Evolutionary conservation across 2,113 vertebrate genomes (phyloP).

Genomic region (Onychostoma macrolepis): DNA sequence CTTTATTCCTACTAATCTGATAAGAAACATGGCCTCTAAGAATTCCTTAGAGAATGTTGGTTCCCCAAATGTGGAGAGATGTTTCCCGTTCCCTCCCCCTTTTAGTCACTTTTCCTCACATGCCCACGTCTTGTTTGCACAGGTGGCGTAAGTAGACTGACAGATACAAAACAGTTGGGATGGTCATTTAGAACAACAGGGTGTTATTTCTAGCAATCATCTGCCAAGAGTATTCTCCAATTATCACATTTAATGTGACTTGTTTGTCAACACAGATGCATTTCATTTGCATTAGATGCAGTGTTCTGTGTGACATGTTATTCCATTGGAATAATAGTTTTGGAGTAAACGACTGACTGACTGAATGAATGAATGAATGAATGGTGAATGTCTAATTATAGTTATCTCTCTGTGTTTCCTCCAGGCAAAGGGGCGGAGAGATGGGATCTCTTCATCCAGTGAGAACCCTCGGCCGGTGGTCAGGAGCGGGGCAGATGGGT

Average conservation of each 20-base stretch:
- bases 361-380: not conserved
- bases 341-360: not conserved
- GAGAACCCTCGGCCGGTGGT: slow-evolving; percentile 80
- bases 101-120: not conserved
- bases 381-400: not conserved
- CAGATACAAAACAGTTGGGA: slow-evolving; percentile 63
- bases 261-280: not conserved
- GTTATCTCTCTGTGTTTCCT: slow-evolving; percentile 38
- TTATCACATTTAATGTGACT: not conserved
- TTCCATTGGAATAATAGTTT: not conserved
- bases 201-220: slow-evolving; percentile 70
- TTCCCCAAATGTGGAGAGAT: slow-evolving; percentile 9
- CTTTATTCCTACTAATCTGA: slow-evolving; percentile 1
- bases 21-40: not conserved
- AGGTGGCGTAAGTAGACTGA: slow-evolving; percentile 72
- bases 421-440: slow-evolving; percentile 81
- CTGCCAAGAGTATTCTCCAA: slow-evolving; percentile 54
- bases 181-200: slow-evolving; percentile 51
- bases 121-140: slow-evolving; percentile 70
- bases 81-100: slow-evolving; percentile 37
- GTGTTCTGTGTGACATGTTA: not conserved
- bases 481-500: slow-evolving; percentile 77
- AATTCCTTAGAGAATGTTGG: slow-evolving; percentile 3
- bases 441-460: slow-evolving; percentile 81
- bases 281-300: not conserved